These are phyloP conservation scores for Brachionus calyciflorus DNA, from an alignment of 1,140 invertebrate genomes.

Conservation along the genomic window DNA sequence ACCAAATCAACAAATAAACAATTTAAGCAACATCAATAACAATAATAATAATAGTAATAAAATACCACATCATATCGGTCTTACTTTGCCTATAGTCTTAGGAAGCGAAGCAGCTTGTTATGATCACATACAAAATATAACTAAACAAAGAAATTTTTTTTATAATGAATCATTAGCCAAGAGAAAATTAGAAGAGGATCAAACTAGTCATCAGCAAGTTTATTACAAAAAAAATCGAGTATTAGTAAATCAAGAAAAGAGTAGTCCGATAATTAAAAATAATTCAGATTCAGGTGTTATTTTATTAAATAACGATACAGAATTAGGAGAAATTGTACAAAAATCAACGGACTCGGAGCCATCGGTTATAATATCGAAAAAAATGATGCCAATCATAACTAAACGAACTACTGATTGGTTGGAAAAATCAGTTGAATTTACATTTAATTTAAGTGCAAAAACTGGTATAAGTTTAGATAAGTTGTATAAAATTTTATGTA, in stretches of 20 bases:
- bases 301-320: neutral
- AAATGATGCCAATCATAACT: slow-evolving; percentile 27
- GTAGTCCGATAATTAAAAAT: too few relatives aligned
- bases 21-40: neutral
- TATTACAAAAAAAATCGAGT: slow-evolving; percentile 16
- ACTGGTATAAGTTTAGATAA: neutral
- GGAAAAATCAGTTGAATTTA: slow-evolving; percentile 20
- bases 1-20: too few relatives aligned
- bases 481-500: neutral
- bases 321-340: slow-evolving; percentile 38
- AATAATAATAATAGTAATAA: neutral
- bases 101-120: neutral
- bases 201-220: too few relatives aligned
- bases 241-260: too few relatives aligned
- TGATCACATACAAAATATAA: neutral
- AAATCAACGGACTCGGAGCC: neutral
- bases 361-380: slow-evolving; percentile 27
- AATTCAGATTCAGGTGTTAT: neutral
- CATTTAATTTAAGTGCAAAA: neutral
- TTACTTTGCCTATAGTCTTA: neutral
- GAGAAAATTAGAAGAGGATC: neutral
- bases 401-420: slow-evolving; percentile 28
- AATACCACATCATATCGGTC: neutral
- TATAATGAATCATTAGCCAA: neutral
- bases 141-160: neutral